Conservation (phyloP, 2,888 invertebrate species). For the Andricus quercusramuli region DNA sequence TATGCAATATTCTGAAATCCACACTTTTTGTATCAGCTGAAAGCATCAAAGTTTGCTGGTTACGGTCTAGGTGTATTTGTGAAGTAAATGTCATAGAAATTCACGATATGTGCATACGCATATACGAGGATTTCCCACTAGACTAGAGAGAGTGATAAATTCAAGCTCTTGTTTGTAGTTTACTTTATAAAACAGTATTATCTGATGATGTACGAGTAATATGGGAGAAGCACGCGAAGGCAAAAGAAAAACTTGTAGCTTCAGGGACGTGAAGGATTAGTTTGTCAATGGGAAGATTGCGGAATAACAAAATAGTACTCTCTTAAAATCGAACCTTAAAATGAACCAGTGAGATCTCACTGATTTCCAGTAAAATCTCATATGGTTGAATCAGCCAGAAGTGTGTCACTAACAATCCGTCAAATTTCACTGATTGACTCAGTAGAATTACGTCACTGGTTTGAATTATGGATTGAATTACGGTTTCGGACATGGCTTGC, state of each 20-base stretch:
- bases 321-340: too few species aligned
- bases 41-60: not conserved
- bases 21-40: not conserved
- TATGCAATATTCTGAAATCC: not conserved
- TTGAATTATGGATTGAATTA: too few species aligned
- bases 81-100: not conserved
- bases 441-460: too few species aligned
- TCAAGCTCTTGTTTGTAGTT: constrained; percentile 14
- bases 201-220: constrained; percentile 36
- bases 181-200: constrained; percentile 26
- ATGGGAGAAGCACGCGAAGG: constrained; percentile 23
- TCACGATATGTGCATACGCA: not conserved
- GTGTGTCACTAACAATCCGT: too few species aligned
- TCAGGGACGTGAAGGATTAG: constrained; percentile 10
- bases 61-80: not conserved
- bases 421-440: too few species aligned
- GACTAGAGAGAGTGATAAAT: constrained; percentile 18
- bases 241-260: constrained; percentile 8
- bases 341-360: too few species aligned
- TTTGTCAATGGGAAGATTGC: not conserved
- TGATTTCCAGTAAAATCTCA: too few species aligned
- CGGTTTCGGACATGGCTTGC: too few species aligned
- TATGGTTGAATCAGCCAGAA: too few species aligned
- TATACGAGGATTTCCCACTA: constrained; percentile 16
- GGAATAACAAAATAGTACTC: too few species aligned